Evolutionary conservation across 2,113 vertebrate species (phyloP).

Genomic region (Carettochelys insculpta): DNA sequence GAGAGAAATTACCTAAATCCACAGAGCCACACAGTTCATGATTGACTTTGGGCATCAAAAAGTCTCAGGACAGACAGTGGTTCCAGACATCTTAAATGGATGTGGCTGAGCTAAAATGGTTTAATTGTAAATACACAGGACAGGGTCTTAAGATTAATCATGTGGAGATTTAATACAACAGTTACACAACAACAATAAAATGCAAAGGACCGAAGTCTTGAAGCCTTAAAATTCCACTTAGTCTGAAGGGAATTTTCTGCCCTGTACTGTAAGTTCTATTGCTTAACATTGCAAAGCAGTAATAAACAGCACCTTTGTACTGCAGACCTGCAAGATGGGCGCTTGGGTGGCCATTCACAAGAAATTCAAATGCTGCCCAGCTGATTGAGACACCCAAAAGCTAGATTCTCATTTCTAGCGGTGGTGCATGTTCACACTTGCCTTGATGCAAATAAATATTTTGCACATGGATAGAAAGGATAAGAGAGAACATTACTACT

Average conservation of each 20-base stretch:
- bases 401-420: too few relatives aligned
- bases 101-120: conserved; percentile 22
- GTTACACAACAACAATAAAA: conserved; percentile 37
- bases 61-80: conserved; percentile 14
- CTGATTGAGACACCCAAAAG: too few relatives aligned
- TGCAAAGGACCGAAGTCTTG: fast-evolving
- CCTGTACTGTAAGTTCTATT: conserved; percentile 2
- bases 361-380: too few relatives aligned
- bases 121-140: conserved; percentile 36
- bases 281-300: not conserved
- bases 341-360: too few relatives aligned
- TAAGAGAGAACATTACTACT: too few relatives aligned
- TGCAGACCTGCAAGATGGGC: too few relatives aligned
- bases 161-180: conserved; percentile 29
- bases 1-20: conserved; percentile 24
- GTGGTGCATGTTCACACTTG: too few relatives aligned
- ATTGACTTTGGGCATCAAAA: conserved; percentile 18
- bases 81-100: conserved; percentile 17
- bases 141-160: not conserved
- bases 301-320: not conserved
- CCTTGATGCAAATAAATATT: too few relatives aligned
- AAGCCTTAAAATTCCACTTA: conserved; percentile 6
- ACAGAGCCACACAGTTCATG: conserved; percentile 14
- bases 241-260: not conserved
- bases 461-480: too few relatives aligned